Evolutionary conservation across 2,797 vertebrate species (phyloP), one percentile per base, ranked within the genome.

Genomic region (Manis crassicaudata): DNA sequence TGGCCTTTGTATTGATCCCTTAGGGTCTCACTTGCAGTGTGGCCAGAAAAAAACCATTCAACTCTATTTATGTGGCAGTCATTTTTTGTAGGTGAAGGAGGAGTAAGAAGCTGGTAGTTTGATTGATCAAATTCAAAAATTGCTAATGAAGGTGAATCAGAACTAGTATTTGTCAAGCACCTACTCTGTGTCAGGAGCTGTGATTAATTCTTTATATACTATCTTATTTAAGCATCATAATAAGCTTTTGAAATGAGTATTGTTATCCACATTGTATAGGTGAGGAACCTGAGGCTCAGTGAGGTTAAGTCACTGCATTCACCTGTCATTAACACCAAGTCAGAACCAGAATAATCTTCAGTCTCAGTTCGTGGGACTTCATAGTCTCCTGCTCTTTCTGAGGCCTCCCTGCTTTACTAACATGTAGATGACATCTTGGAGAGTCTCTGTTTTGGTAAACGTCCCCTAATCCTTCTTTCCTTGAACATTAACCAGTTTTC

Each of bases 171-270:
- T 86, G 85, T 73, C 54, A 72, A 81, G 62, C 20, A 21, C 37
- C 18, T 9, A 46, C n/a, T 72, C 40, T 85, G 6, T 80, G 37
- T 62, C 62, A n/a, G 87, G 58, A 96, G 67, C 79, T 43, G 0
- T 56, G n/a, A 60, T 29, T 4, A 84, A 73, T 63, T 67, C 43
- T 65, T 89, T 27, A 68, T 7, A 4, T 70, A 27, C 37, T 46
- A 43, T 83, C 65, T 88, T 52, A 81, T n/a, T 37, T 46, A 90
- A 76, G n/a, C 23, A 32, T 75, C 79, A 40, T 58, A 75, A n/a
- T 70, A 63, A 90, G 46, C 25, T 79, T 97, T 75, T 95, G 79
- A 67, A 72, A 87, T 72, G 50, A 88, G 18, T 72, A 3, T 63
- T 35, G 1, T 60, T 79, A 37, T 85, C 20, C 32, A 37, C n/a